Conservation (phyloP, 2,888 invertebrate species). For the Eristalis arbustorum region DNA sequence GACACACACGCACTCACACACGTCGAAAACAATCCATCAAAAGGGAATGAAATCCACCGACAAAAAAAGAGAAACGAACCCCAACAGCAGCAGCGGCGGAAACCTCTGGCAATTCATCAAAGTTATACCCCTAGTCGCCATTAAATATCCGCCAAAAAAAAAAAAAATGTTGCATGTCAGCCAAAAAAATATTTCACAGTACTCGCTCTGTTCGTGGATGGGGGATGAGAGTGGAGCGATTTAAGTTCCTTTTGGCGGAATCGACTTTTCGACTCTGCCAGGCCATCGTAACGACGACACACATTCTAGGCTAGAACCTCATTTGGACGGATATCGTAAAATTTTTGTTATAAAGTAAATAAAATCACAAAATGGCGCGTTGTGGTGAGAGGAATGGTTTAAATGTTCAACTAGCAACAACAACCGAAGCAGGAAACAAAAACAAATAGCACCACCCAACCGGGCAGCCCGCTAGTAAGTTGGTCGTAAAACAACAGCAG, state of each 20-base stretch:
- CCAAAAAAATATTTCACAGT: background rate
- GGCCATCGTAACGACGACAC: background rate
- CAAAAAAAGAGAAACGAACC: no score
- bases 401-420: conserved; percentile 47
- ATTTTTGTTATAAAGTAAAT: conserved; percentile 40
- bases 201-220: no score
- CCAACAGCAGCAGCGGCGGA: no score
- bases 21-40: conserved; percentile 1
- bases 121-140: conserved; percentile 2
- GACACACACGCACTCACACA: background rate
- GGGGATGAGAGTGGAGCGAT: no score
- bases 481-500: conserved; percentile 33
- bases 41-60: conserved; percentile 3
- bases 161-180: background rate
- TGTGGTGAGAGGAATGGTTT: background rate
- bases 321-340: conserved; percentile 8
- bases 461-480: background rate
- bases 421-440: background rate
- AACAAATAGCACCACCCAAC: background rate
- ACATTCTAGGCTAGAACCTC: background rate
- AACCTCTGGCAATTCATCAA: conserved; percentile 23
- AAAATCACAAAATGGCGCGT: conserved; percentile 19
- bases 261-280: background rate
- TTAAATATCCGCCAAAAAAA: conserved; percentile 22
- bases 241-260: no score